These are phyloP conservation scores for Fabriciana adippe DNA, from an alignment of 2,888 invertebrate genomes.

Conservation along the genomic window DNA sequence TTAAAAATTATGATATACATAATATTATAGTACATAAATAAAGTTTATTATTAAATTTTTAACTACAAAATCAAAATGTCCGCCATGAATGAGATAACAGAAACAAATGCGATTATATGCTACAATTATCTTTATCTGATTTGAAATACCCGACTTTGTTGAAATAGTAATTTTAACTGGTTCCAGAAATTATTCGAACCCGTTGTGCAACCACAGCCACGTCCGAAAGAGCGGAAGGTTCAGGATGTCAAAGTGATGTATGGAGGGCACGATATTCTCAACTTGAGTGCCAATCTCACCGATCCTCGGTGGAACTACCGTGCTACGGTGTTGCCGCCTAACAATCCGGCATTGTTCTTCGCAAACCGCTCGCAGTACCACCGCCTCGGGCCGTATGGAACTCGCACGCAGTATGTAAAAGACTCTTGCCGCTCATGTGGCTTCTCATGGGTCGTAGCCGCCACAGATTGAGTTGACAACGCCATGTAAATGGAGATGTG, in stretches of 20 bases:
- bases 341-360: slow-evolving; percentile 82
- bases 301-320: slow-evolving; percentile 81
- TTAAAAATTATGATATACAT: slow-evolving; percentile 1
- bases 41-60: slow-evolving; percentile 10
- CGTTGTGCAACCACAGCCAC: slow-evolving; percentile 72
- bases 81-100: slow-evolving; percentile 17
- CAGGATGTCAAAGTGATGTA: slow-evolving; percentile 73
- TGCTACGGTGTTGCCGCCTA: slow-evolving; percentile 79
- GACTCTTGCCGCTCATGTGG: slow-evolving; percentile 78
- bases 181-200: slow-evolving; percentile 77
- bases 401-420: slow-evolving; percentile 82
- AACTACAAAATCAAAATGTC: slow-evolving; percentile 19
- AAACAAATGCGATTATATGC: slow-evolving; percentile 13
- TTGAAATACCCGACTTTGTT: slow-evolving; percentile 1
- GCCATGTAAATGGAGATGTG: slow-evolving; percentile 43
- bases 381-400: slow-evolving; percentile 80
- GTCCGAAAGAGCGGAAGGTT: slow-evolving; percentile 64
- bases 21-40: neutral
- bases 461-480: slow-evolving; percentile 69
- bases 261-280: slow-evolving; percentile 81
- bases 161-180: slow-evolving; percentile 12
- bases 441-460: slow-evolving; percentile 77
- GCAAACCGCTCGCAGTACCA: slow-evolving; percentile 84
- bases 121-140: slow-evolving; percentile 13
- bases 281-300: slow-evolving; percentile 81